A percentile compares a stretch with the other conserved stretches of the same genome.
These are phyloP conservation scores for Glaucidium brasilianum DNA, from an alignment of 2,113 vertebrate species.

Conservation along the genomic window DNA sequence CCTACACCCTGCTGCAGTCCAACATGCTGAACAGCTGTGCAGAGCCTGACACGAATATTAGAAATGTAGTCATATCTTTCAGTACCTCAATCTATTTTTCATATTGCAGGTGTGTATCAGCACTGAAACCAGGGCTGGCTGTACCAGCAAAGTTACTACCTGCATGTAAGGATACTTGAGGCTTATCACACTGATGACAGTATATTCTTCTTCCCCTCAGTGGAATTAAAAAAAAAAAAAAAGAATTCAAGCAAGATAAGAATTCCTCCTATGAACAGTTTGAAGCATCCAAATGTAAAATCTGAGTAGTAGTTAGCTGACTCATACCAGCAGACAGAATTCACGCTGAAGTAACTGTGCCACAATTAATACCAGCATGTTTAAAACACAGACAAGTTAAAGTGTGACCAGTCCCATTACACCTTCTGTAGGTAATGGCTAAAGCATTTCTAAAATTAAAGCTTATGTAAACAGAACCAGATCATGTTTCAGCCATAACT, in stretches of 20 bases:
- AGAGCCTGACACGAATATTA: neutral
- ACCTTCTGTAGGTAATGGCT: neutral
- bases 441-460: neutral
- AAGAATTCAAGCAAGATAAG: neutral
- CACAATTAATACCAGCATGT: neutral
- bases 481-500: neutral
- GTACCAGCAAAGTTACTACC: neutral
- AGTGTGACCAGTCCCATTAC: neutral
- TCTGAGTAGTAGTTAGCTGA: neutral
- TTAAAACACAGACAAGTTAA: neutral
- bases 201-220: neutral
- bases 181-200: neutral
- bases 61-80: accelerated
- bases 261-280: neutral
- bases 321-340: neutral
- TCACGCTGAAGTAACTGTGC: neutral
- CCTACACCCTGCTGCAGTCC: neutral
- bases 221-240: neutral
- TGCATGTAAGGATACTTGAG: neutral
- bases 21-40: neutral
- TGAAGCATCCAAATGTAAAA: neutral
- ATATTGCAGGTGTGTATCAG: accelerated
- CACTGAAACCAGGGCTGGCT: neutral
- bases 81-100: neutral
- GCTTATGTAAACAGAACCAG: neutral